phyloP scores from a whole-genome alignment of 35 echinoderm and acorn worm genomes.

The Anneissia japonica region DNA sequence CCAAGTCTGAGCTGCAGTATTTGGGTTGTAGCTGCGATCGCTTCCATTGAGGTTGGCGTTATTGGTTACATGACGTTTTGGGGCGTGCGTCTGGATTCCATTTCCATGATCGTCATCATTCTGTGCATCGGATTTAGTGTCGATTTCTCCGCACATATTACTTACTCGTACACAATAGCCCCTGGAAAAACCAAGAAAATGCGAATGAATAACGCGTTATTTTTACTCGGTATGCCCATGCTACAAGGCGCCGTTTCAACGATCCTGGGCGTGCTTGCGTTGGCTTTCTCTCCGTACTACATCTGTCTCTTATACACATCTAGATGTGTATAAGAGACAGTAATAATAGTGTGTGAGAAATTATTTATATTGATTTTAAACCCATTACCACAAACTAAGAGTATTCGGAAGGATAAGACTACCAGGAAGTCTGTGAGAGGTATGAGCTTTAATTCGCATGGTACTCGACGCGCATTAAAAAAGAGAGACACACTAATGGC shows the following conservation, averaged over 20 bases:
- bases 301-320: no score
- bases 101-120: slow-evolving; percentile 79
- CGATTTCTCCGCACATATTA: slow-evolving; percentile 89
- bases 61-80: slow-evolving; percentile 74
- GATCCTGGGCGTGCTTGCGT: slow-evolving; percentile 40
- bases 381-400: no score
- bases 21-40: slow-evolving; percentile 48
- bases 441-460: background rate
- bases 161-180: slow-evolving; percentile 61
- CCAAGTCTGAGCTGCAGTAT: slow-evolving; percentile 59
- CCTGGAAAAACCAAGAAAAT: slow-evolving; percentile 34
- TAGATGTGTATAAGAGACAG: no score
- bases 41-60: slow-evolving; percentile 63
- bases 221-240: slow-evolving; percentile 63
- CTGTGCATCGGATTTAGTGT: slow-evolving; percentile 86
- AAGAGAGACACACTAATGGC: no score
- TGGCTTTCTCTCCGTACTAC: slow-evolving; percentile 52
- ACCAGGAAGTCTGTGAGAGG: background rate
- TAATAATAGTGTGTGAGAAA: no score
- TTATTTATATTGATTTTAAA: no score
- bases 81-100: slow-evolving; percentile 52
- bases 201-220: slow-evolving; percentile 43
- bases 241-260: slow-evolving; percentile 54
- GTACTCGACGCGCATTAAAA: background rate
- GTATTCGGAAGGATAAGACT: no score